Evolutionary conservation across 2,797 vertebrate genomes (phyloP).

Genomic region (Hypotaenidia philippensis): DNA sequence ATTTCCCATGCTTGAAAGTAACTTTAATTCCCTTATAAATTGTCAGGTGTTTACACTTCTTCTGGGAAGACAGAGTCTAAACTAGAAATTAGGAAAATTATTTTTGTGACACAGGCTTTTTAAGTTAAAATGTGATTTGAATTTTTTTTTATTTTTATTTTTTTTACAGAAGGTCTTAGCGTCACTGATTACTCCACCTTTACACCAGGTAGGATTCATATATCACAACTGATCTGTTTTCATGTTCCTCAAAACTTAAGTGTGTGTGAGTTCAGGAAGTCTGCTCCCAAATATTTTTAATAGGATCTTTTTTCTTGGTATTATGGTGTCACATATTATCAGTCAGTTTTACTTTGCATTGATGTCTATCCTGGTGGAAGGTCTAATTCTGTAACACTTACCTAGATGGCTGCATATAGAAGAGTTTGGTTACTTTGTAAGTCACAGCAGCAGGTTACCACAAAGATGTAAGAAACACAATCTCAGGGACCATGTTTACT

Average conservation of each 20-base stretch:
- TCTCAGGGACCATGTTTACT: not conserved
- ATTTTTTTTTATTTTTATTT: not conserved
- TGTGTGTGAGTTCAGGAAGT: not conserved
- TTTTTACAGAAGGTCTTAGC: not conserved
- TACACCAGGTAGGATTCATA: conserved; percentile 34
- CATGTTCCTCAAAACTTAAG: not conserved
- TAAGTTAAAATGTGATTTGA: not conserved
- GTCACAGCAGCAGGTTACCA: not conserved
- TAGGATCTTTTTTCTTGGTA: not conserved
- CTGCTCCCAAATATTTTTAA: not conserved
- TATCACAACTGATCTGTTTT: not conserved
- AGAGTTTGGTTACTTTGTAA: not conserved
- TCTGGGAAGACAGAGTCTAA: not conserved
- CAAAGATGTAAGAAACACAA: not conserved
- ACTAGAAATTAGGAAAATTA: not conserved
- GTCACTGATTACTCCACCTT: not conserved
- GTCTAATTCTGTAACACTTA: not conserved
- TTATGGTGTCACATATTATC: not conserved
- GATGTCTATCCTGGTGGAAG: not conserved
- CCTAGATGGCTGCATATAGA: not conserved
- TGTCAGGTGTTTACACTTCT: not conserved
- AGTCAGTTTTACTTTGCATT: not conserved
- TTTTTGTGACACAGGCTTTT: not conserved
- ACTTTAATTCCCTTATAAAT: not conserved
- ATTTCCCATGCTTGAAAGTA: not conserved